Percentiles rank a stretch among this genome's conserved stretches.
phyloP scores from a whole-genome alignment of 2,797 vertebrate genomes.

The Semotilus atromaculatus region DNA sequence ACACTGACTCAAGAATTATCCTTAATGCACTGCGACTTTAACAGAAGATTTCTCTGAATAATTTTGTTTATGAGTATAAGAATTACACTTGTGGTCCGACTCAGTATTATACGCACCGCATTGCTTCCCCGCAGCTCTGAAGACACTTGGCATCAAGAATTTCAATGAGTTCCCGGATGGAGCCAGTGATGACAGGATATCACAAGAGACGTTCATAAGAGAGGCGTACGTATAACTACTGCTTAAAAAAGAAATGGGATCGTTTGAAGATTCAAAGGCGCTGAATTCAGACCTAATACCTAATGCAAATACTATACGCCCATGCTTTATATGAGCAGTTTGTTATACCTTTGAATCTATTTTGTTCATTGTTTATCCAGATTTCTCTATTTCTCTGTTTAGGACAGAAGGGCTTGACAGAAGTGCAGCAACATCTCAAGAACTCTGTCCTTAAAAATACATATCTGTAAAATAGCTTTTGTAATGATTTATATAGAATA shows the following conservation, averaged over 20 bases:
- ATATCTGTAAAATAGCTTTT: background rate
- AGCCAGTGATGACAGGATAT: slow-evolving; percentile 73
- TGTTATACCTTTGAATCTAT: background rate
- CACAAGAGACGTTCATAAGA: slow-evolving; percentile 72
- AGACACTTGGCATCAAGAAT: slow-evolving; percentile 72
- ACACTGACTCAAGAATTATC: background rate
- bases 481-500: background rate
- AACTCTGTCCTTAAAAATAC: slow-evolving; percentile 1
- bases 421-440: slow-evolving; percentile 61
- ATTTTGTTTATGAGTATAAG: background rate
- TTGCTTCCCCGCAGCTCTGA: slow-evolving; percentile 68
- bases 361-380: background rate
- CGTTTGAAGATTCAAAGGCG: background rate
- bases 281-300: background rate
- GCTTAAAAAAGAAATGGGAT: background rate
- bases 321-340: background rate
- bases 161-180: slow-evolving; percentile 75
- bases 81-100: background rate
- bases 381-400: slow-evolving; percentile 50
- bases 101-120: background rate
- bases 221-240: slow-evolving; percentile 73
- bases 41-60: background rate
- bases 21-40: background rate
- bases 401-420: slow-evolving; percentile 70
- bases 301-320: background rate